Base-by-base conservation (phyloP, 2,797 vertebrate species). In the Siniperca obscura region DNA sequence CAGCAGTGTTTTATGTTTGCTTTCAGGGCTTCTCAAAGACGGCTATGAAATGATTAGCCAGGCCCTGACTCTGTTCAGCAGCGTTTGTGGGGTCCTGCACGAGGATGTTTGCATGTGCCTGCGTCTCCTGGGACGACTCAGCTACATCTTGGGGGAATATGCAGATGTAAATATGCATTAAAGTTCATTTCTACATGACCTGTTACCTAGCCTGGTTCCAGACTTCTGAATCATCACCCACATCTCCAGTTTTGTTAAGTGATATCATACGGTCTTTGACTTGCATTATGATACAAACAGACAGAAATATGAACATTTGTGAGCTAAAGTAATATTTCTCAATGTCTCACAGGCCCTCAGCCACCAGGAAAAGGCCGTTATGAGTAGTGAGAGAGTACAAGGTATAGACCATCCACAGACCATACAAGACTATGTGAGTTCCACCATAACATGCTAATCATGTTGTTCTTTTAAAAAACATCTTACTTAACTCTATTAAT, bases 341-440 rank as follows among this genome's bases (percentile, higher is more conserved):
- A 48, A 17, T 60, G 75, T 88, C 57, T 57, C 22, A 8, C 59
- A 99, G 98, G 98, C 98, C 78, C 94, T 98, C 88, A 97, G 96
- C 86, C 96, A 97, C 90, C 98, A 99, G 78, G 97, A 98, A 95
- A 99, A 98, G 94, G 97, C 96, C 0, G 97, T 97, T 74, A 93
- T 98, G 91, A 97, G 96, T 92, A 98, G 97, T 1, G 98, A 99
- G 91, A 95, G 98, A 80, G 95, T 97, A 17, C 94, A 96, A 85
- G 97, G 98, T 38, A 95, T 98, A 0, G 98, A 99, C 55, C 97
- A 99, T 85, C 98, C 98, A 77, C 97, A 97, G 91, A 98, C 97
- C 19, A 96, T 98, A 82, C 97, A 97, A 80, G 98, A 99, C 96
- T 99, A 98, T 2, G 98, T 99, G 85, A 96, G 97, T 96, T 70